Evolutionary conservation across 2,797 vertebrate species (phyloP).

Genomic region (Xyrichtys novacula): DNA sequence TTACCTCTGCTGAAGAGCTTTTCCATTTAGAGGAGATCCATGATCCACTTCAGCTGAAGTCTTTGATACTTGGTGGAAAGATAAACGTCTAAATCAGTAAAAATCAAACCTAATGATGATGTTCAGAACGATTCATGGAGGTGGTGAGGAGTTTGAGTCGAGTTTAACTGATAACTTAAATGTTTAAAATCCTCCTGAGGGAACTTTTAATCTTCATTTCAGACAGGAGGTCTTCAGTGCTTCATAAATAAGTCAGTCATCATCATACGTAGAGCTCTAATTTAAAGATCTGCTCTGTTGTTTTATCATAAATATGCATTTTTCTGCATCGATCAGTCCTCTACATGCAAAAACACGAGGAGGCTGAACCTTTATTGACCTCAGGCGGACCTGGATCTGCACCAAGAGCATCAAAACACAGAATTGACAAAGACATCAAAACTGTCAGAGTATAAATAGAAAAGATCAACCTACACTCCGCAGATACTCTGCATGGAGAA

Average conservation of each 20-base stretch:
- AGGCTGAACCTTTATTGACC: no score
- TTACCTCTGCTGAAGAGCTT: conserved; percentile 7
- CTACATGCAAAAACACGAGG: no score
- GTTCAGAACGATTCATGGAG: no score
- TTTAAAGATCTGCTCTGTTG: background rate
- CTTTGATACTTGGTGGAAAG: background rate
- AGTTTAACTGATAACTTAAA: no score
- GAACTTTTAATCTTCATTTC: background rate
- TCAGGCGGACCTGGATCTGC: no score
- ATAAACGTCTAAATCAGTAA: background rate
- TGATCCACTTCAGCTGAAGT: background rate
- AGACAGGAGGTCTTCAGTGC: background rate
- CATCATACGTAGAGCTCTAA: background rate
- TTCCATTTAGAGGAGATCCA: background rate
- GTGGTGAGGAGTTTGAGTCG: no score
- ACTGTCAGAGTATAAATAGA: no score
- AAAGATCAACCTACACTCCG: no score
- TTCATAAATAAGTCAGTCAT: background rate
- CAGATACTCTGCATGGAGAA: no score
- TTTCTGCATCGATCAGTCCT: background rate
- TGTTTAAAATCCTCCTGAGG: background rate
- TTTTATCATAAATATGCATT: background rate
- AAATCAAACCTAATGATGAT: no score
- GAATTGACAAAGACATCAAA: no score
- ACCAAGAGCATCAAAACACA: no score